phyloP scores from a whole-genome alignment of 2,113 vertebrate genomes.

The Eptesicus fuscus region DNA sequence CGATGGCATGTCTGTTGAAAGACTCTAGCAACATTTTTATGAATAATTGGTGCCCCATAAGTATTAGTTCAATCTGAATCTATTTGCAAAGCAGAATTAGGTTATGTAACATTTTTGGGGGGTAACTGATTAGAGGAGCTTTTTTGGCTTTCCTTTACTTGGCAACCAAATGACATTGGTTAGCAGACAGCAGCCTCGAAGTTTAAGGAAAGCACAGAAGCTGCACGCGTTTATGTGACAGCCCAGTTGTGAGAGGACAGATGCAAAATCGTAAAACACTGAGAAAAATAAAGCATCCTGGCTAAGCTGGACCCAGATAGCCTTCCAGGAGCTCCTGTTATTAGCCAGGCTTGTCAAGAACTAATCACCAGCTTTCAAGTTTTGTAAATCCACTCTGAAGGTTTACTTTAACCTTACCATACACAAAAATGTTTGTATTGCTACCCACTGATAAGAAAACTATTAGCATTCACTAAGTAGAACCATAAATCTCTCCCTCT shows the following conservation, averaged over 20 bases:
- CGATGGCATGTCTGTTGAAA: neutral
- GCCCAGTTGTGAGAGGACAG: constrained; percentile 50
- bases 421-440: constrained; percentile 74
- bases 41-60: neutral
- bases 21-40: neutral
- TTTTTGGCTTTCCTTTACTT: constrained; percentile 38
- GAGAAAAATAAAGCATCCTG: constrained; percentile 52
- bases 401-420: constrained; percentile 72
- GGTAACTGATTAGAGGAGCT: neutral
- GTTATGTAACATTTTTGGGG: neutral
- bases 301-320: constrained; percentile 32
- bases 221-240: constrained; percentile 50
- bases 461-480: constrained; percentile 79
- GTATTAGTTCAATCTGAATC: neutral
- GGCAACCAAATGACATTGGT: constrained; percentile 31
- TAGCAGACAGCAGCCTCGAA: constrained; percentile 36
- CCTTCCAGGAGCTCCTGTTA: constrained; percentile 52
- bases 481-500: constrained; percentile 72
- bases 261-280: constrained; percentile 56
- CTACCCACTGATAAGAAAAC: constrained; percentile 73
- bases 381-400: constrained; percentile 63
- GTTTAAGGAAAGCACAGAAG: constrained; percentile 60
- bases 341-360: constrained; percentile 70
- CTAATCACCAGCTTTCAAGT: constrained; percentile 72
- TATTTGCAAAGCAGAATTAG: neutral